Evolutionary conservation across 2,888 invertebrate genomes (phyloP).

Genomic region (Thymelicus sylvestris): DNA sequence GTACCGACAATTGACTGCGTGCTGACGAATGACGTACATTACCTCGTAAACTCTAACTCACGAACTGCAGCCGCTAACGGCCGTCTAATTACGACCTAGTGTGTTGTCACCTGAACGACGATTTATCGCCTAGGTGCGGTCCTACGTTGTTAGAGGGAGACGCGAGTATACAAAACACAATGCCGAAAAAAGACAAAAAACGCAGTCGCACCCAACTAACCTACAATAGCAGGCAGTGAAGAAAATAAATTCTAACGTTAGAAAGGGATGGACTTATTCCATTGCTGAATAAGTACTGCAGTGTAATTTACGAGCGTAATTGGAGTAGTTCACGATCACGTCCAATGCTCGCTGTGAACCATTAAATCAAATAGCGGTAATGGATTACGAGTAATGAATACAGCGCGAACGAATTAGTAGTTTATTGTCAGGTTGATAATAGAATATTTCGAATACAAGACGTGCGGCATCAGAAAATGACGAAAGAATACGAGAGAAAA

Average conservation of each 20-base stretch:
- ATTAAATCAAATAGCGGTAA: conserved; percentile 18
- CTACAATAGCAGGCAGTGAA: conserved; percentile 19
- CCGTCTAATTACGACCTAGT: conserved; percentile 68
- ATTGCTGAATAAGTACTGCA: conserved; percentile 35
- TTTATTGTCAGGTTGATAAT: conserved; percentile 16
- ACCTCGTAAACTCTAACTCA: conserved; percentile 47
- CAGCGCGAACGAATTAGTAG: conserved; percentile 18
- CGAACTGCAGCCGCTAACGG: conserved; percentile 58
- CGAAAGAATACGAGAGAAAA: not conserved
- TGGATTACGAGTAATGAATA: conserved; percentile 18
- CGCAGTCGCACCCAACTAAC: conserved; percentile 34
- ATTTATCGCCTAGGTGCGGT: conserved; percentile 56
- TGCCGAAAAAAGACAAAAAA: conserved; percentile 24
- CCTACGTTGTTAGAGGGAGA: conserved; percentile 39
- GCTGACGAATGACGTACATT: conserved; percentile 36
- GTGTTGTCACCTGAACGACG: conserved; percentile 53
- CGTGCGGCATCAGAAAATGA: not conserved
- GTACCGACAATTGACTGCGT: conserved; percentile 8
- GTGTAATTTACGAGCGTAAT: conserved; percentile 28
- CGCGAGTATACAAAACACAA: conserved; percentile 13
- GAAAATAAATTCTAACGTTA: conserved; percentile 10
- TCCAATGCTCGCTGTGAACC: conserved; percentile 22
- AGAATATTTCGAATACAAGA: not conserved
- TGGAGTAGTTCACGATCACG: conserved; percentile 28
- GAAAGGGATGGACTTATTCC: conserved; percentile 16